These are phyloP conservation scores for Olivierus martensii DNA, from an alignment of 1,140 invertebrate genomes.

Conservation along the genomic window DNA sequence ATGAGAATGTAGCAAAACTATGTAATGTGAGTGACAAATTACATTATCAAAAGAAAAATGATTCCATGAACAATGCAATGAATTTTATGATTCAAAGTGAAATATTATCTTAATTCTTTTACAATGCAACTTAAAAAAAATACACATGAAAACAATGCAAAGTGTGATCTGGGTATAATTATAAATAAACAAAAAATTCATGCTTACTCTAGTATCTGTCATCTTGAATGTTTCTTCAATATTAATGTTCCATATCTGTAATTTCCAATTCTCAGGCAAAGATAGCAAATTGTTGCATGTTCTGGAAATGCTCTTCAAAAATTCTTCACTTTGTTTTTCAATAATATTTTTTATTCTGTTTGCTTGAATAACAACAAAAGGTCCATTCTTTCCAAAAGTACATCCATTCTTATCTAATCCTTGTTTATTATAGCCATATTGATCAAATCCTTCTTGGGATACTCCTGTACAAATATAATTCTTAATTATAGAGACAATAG, in stretches of 20 bases:
- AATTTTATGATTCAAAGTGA: too few species aligned
- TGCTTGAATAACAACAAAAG: not conserved
- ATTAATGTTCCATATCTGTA: constrained; percentile 2
- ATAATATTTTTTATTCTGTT: constrained; percentile 6
- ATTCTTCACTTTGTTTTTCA: constrained; percentile 9
- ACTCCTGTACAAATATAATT: not conserved
- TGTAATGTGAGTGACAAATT: too few species aligned
- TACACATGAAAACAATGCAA: too few species aligned
- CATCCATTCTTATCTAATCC: not conserved
- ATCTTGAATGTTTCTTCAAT: not conserved
- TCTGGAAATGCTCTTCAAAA: constrained; percentile 10
- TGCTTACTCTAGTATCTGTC: too few species aligned
- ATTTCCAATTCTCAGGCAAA: not conserved
- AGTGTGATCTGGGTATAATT: too few species aligned
- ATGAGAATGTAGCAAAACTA: too few species aligned
- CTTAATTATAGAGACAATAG: not conserved
- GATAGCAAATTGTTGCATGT: constrained; percentile 1
- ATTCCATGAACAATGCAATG: too few species aligned
- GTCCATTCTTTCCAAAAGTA: not conserved
- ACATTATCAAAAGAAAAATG: too few species aligned
- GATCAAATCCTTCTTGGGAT: not conserved
- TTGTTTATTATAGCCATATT: not conserved
- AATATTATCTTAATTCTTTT: too few species aligned
- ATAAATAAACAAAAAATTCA: too few species aligned
- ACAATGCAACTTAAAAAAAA: too few species aligned